Evolutionary conservation across 2,113 vertebrate species (phyloP).

Genomic region (Pedetes capensis): DNA sequence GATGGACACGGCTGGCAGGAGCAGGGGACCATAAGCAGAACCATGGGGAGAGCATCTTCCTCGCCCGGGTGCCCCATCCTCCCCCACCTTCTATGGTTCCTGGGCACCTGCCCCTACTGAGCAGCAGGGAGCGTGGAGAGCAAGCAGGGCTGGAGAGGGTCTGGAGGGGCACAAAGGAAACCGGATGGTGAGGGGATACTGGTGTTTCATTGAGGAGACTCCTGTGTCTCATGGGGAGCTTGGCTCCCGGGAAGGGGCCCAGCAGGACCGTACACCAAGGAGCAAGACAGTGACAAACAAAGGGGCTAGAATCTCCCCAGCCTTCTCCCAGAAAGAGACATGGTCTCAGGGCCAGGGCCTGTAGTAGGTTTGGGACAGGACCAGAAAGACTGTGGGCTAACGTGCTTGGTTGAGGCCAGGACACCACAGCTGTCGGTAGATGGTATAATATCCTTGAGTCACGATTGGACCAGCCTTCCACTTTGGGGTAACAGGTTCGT

Average conservation of each 20-base stretch:
- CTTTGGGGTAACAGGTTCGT: conserved; percentile 28
- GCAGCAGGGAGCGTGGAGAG: conserved; percentile 21
- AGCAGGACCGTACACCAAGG: neutral
- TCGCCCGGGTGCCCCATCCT: neutral
- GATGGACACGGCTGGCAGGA: conserved; percentile 55
- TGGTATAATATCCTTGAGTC: neutral
- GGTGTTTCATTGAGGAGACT: neutral
- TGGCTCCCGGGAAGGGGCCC: conserved; percentile 5
- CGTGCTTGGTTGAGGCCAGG: neutral
- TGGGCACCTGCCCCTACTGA: conserved; percentile 12
- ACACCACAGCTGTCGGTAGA: neutral
- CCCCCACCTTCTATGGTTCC: conserved; percentile 36
- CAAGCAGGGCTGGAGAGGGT: neutral
- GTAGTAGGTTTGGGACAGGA: neutral
- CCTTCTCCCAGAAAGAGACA: neutral
- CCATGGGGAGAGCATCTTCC: conserved; percentile 28
- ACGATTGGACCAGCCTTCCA: conserved; percentile 22
- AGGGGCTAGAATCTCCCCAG: neutral
- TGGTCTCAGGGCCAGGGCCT: neutral
- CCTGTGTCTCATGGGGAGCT: neutral
- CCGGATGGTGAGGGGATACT: neutral
- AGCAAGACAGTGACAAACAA: neutral
- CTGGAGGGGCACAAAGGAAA: neutral
- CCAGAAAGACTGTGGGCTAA: neutral
- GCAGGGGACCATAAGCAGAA: conserved; percentile 48